Evolutionary conservation across 2,113 vertebrate genomes (phyloP), one percentile per base, ranked within the genome.

Genomic region (Dromaius novaehollandiae): DNA sequence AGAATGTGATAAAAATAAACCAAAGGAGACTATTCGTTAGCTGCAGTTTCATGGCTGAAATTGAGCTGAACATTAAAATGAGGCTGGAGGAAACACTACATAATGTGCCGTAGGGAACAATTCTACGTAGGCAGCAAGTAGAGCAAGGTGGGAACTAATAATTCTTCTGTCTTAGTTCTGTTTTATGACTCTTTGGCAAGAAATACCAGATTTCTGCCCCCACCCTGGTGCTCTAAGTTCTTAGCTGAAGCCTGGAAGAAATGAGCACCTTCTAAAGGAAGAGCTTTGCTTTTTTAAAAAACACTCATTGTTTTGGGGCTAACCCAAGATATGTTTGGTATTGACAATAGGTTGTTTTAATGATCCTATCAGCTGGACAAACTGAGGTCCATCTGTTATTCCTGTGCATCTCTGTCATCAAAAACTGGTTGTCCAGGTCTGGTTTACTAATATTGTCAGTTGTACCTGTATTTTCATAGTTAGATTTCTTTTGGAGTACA

Each of bases 1-100:
- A 92, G 91, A 95, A 94, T 95, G 94, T 86, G 95, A 92, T 95
- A 94, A 95, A 96, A 96, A 97, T 95, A 96, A 92, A 89, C 86
- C 70, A 77, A 85, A 95, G 74, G 78, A 93, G 78, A 80, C 89
- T 77, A 87, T 92, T 95, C 0, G 30, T 95, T 91, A 91, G 87
- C 87, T 88, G 84, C 25, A 17, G 6, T 88, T 95, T 95, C 91
- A 83, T 74, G 75, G 70, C 74, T 95, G 81, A 73, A 94, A 96
- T 79, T 73, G 70, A 86, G 84, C 51, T 80, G 89, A 95, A 87
- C 82, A 63, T 96, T 91, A 80, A 93, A 95, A 63, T 69, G 74
- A 95, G 82, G 32, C 90, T 89, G 77, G 76, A 88, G 92, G 89
- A 93, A 92, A 85, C 61, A 58, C 63, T 82, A 19, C 25, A 77